Conservation (phyloP, 2,888 invertebrate species). For the Leptinotarsa juncta region DNA sequence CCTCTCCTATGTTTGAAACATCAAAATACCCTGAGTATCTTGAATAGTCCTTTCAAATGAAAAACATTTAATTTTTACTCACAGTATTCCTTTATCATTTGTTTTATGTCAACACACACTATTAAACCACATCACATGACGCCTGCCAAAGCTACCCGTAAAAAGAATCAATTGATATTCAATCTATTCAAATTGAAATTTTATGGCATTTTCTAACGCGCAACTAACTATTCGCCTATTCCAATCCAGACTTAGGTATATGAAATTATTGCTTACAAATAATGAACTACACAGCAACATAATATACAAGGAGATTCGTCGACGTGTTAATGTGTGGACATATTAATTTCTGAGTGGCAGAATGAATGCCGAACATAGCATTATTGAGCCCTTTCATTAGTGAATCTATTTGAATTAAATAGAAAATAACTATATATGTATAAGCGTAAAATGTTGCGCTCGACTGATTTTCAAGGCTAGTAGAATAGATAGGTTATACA, state of each 20-base stretch:
- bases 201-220: slow-evolving; percentile 10
- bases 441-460: too few relatives aligned
- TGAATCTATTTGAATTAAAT: too few relatives aligned
- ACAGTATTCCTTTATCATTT: slow-evolving; percentile 7
- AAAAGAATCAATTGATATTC: slow-evolving; percentile 19
- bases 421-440: too few relatives aligned
- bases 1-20: too few relatives aligned
- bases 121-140: slow-evolving; percentile 1
- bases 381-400: too few relatives aligned
- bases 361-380: too few relatives aligned
- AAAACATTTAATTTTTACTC: background rate
- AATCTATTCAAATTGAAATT: slow-evolving; percentile 17
- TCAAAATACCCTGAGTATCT: too few relatives aligned
- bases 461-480: too few relatives aligned
- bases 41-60: background rate
- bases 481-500: too few relatives aligned
- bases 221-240: slow-evolving; percentile 5
- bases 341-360: background rate
- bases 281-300: slow-evolving; percentile 6
- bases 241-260: slow-evolving; percentile 3
- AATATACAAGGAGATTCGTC: slow-evolving; percentile 8
- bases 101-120: background rate
- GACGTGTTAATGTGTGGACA: background rate
- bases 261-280: slow-evolving; percentile 17
- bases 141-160: background rate